Evolutionary conservation across 1,140 invertebrate genomes (phyloP).

Genomic region (Ceratosolen solmsi): DNA sequence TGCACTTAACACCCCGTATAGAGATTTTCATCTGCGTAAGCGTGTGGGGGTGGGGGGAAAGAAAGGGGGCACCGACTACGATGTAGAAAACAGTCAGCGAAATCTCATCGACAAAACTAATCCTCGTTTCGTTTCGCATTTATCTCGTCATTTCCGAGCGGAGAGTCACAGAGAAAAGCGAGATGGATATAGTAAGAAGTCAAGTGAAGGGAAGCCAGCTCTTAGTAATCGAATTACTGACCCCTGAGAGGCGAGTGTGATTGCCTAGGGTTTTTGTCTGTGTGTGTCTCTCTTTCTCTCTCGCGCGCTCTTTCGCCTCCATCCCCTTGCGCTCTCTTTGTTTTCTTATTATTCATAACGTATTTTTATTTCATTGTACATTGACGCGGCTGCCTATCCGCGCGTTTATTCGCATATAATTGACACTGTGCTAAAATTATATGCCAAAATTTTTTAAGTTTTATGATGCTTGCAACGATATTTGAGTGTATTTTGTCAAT

Average conservation of each 20-base stretch:
- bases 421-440: too few species aligned
- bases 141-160: slow-evolving; percentile 3
- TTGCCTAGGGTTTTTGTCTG: slow-evolving; percentile 65
- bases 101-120: slow-evolving; percentile 14
- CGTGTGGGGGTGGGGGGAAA: not conserved
- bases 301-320: slow-evolving; percentile 21
- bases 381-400: slow-evolving; percentile 6
- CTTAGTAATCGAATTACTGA: slow-evolving; percentile 69
- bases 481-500: too few species aligned
- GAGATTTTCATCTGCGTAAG: slow-evolving; percentile 31
- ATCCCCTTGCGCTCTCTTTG: not conserved
- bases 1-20: slow-evolving; percentile 8
- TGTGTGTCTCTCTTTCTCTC: slow-evolving; percentile 45
- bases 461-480: not conserved
- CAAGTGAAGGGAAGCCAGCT: slow-evolving; percentile 51
- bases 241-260: slow-evolving; percentile 68
- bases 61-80: not conserved
- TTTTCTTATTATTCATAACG: too few species aligned
- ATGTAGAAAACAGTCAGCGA: not conserved
- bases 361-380: slow-evolving; percentile 30
- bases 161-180: slow-evolving; percentile 8
- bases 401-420: too few species aligned
- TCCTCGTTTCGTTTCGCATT: slow-evolving; percentile 7
- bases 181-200: slow-evolving; percentile 51
- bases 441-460: too few species aligned